Base-by-base conservation (phyloP, 2,113 vertebrate genomes). In the Petaurus breviceps region DNA sequence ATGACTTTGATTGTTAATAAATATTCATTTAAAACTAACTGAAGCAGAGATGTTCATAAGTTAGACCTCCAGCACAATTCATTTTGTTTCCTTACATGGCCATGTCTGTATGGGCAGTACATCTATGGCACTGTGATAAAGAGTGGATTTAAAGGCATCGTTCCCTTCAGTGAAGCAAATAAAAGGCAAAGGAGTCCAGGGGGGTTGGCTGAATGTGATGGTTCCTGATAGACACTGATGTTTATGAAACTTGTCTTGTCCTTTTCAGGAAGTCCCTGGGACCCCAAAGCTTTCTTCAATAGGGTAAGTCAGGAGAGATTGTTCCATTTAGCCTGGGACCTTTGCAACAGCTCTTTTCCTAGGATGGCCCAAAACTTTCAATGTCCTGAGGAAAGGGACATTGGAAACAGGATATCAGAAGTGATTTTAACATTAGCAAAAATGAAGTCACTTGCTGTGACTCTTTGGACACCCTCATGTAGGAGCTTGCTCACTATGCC, bases 1-100 rank as follows among this genome's bases (percentile, higher is more conserved):
- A 91, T 93, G 37, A 94, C 31, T 54, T n/a, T 94, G 37, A 68
- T 92, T 49, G 31, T 84, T 84, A 43, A 24, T 91, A n/a, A 94
- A 95, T 90, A 61, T 68, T 92, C 68, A 84, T 84, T 84, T 22
- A 43, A 43, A 8, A 84, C 37, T 23, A 22, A 22, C 16, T 23
- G n/a, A 84, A 43, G 68, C n/a, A 23, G 68, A 19, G n/a, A 84
- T 8, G 16, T 84, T 43, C 7, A 23, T 19, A 43, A 49, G n/a
- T 43, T 84, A 84, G n/a, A 7, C 68, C 7, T n/a, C 37, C 68
- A 84, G 8, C 68, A 84, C 68, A 84, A 23, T 23, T 14, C 61
- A 77, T n/a, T n/a, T n/a, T 77, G 61, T 77, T 77, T 16, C 31
- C 61, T n/a, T 77, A n/a, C 61, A 19, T 77, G 37, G 61, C n/a